phyloP scores from a whole-genome alignment of 2,113 vertebrate species.

The Perca fluviatilis region DNA sequence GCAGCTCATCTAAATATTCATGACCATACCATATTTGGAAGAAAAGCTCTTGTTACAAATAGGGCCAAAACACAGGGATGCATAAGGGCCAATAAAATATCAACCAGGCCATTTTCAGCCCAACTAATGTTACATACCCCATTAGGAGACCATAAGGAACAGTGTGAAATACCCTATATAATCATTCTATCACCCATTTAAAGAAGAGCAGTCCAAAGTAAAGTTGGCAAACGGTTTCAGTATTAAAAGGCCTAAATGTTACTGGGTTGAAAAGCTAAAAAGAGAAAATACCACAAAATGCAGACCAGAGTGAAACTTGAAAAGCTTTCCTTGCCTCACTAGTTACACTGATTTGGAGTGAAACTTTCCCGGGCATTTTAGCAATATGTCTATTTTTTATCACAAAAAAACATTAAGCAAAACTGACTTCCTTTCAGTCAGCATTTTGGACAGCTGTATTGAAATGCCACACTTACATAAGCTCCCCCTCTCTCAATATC shows the following conservation, averaged over 20 bases:
- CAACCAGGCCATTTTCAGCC: too few relatives aligned
- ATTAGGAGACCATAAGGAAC: too few relatives aligned
- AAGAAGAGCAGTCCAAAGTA: constrained; percentile 42
- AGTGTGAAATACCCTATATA: too few relatives aligned
- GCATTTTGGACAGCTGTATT: constrained; percentile 58
- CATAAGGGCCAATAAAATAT: too few relatives aligned
- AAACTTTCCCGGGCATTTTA: constrained; percentile 33
- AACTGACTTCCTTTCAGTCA: constrained; percentile 61
- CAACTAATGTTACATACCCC: too few relatives aligned
- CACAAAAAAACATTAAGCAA: constrained; percentile 56
- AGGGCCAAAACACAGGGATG: too few relatives aligned
- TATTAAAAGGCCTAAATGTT: constrained; percentile 38
- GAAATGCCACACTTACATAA: constrained; percentile 58
- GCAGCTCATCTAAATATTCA: too few relatives aligned
- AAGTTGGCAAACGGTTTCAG: constrained; percentile 42
- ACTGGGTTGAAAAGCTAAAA: constrained; percentile 28
- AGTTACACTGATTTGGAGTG: constrained; percentile 44
- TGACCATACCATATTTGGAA: too few relatives aligned
- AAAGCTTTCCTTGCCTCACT: constrained; percentile 49
- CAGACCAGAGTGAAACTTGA: constrained; percentile 24
- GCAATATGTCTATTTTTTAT: constrained; percentile 52
- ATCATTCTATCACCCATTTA: too few relatives aligned
- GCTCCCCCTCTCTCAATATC: constrained; percentile 27
- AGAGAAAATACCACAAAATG: constrained; percentile 3
- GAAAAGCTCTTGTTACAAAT: too few relatives aligned